Percentiles rank a stretch among this genome's conserved stretches.
Evolutionary conservation across 2,797 vertebrate genomes (phyloP).

Genomic region (Aulostomus chinensis): DNA sequence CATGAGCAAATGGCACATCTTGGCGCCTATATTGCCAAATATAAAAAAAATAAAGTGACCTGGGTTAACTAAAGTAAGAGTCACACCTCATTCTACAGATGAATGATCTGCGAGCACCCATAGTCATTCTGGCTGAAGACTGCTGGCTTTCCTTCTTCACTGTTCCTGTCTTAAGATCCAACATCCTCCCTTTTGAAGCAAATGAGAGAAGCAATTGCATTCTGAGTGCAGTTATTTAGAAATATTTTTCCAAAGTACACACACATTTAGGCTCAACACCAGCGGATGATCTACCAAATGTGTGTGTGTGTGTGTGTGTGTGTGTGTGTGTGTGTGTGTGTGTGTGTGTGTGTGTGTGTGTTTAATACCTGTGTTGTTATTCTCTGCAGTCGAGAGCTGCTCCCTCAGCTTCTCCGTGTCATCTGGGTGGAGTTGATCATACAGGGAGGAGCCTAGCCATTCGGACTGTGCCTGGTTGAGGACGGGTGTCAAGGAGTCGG

Average conservation of each 20-base stretch:
- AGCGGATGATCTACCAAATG: not conserved
- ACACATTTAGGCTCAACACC: too few relatives aligned
- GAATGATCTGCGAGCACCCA: slow-evolving; percentile 95
- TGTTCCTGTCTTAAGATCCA: slow-evolving; percentile 96
- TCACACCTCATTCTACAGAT: slow-evolving; percentile 96
- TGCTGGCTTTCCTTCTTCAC: slow-evolving; percentile 98
- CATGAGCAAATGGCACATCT: not conserved
- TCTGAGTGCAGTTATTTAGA: too few relatives aligned
- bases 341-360: too few relatives aligned
- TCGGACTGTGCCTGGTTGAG: slow-evolving; percentile 92
- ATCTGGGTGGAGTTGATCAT: slow-evolving; percentile 94
- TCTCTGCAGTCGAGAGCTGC: slow-evolving; percentile 94
- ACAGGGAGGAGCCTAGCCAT: slow-evolving; percentile 93
- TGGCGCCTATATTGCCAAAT: not conserved
- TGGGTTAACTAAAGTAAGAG: not conserved
- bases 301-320: not conserved
- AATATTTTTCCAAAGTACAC: too few relatives aligned
- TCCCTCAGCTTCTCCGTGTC: slow-evolving; percentile 95
- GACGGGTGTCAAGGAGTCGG: slow-evolving; percentile 91
- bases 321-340: not conserved
- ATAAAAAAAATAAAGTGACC: not conserved
- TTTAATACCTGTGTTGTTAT: slow-evolving; percentile 88
- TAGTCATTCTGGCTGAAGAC: slow-evolving; percentile 93
- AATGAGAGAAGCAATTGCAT: too few relatives aligned
- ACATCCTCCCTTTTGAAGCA: slow-evolving; percentile 92